These are phyloP conservation scores for Myrmophylax atrothorax DNA, from an alignment of 2,113 vertebrate species.

Conservation along the genomic window DNA sequence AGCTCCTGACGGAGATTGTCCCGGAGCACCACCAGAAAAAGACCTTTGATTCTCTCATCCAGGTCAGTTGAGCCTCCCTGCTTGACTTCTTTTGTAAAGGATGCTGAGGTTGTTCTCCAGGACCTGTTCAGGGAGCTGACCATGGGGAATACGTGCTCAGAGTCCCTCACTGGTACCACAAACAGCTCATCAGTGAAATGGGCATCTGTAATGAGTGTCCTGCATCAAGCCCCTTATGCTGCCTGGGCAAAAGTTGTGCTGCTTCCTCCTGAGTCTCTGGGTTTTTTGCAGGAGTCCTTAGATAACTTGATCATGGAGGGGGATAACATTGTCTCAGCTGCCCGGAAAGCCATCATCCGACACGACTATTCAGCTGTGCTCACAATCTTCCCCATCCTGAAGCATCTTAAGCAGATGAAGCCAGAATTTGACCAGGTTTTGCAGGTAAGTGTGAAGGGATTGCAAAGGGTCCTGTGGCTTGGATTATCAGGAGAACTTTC, in stretches of 20 bases:
- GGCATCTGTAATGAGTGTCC: background rate
- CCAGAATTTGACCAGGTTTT: conserved; percentile 93
- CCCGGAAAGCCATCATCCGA: conserved; percentile 89
- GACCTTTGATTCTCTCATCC: conserved; percentile 97
- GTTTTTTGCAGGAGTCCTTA: conserved; percentile 85
- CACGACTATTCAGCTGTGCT: conserved; percentile 96
- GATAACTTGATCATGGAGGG: conserved; percentile 96
- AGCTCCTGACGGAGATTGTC: conserved; percentile 87
- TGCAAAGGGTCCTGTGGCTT: background rate
- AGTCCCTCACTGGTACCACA: background rate
- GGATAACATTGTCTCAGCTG: conserved; percentile 91
- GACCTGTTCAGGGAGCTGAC: background rate
- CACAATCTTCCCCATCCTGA: conserved; percentile 94
- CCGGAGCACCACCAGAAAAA: conserved; percentile 99
- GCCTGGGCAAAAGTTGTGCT: background rate
- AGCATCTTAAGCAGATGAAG: conserved; percentile 95
- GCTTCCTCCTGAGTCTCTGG: background rate
- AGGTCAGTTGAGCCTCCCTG: conserved; percentile 74
- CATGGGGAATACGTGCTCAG: background rate
- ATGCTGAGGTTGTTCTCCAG: background rate
- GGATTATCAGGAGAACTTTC: background rate
- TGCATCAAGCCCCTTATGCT: background rate
- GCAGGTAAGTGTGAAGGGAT: conserved; percentile 77
- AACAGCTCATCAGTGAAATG: background rate
- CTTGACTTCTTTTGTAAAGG: background rate